phyloP scores from a whole-genome alignment of 2,888 invertebrate species.

The Spicauda simplicius region DNA sequence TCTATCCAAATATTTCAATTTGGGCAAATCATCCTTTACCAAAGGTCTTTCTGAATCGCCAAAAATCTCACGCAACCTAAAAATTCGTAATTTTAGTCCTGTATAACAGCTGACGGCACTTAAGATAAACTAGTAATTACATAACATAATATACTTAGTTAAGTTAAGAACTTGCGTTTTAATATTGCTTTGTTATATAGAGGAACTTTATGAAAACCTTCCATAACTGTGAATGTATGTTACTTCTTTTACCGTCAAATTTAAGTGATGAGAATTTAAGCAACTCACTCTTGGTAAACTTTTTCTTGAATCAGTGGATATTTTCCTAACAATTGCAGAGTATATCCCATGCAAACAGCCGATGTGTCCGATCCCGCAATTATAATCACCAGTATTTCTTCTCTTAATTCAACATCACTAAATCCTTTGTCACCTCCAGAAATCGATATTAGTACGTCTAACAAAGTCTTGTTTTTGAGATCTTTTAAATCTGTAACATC shows the following conservation, averaged over 20 bases:
- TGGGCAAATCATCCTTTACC: conserved; percentile 65
- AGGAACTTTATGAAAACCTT: too few species aligned
- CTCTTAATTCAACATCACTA: conserved; percentile 80
- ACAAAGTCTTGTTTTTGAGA: conserved; percentile 65
- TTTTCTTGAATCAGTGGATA: conserved; percentile 78
- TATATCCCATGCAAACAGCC: conserved; percentile 60
- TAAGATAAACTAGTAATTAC: too few species aligned
- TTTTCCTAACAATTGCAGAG: conserved; percentile 70
- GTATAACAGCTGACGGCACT: too few species aligned
- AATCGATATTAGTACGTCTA: conserved; percentile 80
- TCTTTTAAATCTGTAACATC: background rate
- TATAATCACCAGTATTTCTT: conserved; percentile 84
- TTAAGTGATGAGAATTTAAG: too few species aligned
- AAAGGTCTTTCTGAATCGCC: conserved; percentile 64
- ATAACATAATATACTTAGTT: too few species aligned
- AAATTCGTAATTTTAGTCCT: conserved; percentile 36
- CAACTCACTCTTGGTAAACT: conserved; percentile 71
- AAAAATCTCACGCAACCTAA: conserved; percentile 65
- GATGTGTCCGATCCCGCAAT: conserved; percentile 84
- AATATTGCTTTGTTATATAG: too few species aligned
- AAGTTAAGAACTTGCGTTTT: too few species aligned
- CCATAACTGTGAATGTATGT: too few species aligned
- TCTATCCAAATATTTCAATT: conserved; percentile 67
- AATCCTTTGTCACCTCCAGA: conserved; percentile 79
- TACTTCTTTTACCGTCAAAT: too few species aligned